These are phyloP conservation scores for Aphelinus atriplicis DNA, from an alignment of 1,140 invertebrate genomes.

Conservation along the genomic window DNA sequence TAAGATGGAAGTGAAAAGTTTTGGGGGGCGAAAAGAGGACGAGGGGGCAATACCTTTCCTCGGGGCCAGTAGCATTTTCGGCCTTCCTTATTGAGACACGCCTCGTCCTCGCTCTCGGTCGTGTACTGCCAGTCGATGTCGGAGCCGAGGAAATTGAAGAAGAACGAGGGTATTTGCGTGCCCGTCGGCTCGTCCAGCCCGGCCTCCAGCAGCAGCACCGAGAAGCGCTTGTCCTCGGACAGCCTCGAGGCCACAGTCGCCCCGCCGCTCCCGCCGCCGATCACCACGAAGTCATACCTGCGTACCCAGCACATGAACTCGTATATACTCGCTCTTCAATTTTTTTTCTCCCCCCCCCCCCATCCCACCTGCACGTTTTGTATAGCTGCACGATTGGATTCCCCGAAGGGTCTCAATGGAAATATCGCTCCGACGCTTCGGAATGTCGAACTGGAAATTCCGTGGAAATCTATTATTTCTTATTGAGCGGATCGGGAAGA, in stretches of 20 bases:
- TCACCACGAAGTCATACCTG: conserved; percentile 86
- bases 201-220: conserved; percentile 85
- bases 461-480: too few species aligned
- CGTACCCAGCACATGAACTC: neutral
- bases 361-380: too few species aligned
- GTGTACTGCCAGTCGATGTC: conserved; percentile 88
- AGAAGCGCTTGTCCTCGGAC: conserved; percentile 80
- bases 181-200: conserved; percentile 83
- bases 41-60: conserved; percentile 74
- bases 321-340: too few species aligned
- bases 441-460: too few species aligned
- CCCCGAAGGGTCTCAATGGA: too few species aligned
- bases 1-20: too few species aligned
- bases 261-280: conserved; percentile 89
- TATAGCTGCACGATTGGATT: too few species aligned
- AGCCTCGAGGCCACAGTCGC: conserved; percentile 84
- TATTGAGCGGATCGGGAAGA: too few species aligned
- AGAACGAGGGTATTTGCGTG: conserved; percentile 85
- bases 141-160: conserved; percentile 82
- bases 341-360: too few species aligned
- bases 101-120: conserved; percentile 86
- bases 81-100: conserved; percentile 80
- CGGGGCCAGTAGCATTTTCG: conserved; percentile 83
- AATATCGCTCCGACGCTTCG: too few species aligned
- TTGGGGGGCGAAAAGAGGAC: neutral